phyloP scores from a whole-genome alignment of 2,888 invertebrate genomes.

The Saturnia japonica region DNA sequence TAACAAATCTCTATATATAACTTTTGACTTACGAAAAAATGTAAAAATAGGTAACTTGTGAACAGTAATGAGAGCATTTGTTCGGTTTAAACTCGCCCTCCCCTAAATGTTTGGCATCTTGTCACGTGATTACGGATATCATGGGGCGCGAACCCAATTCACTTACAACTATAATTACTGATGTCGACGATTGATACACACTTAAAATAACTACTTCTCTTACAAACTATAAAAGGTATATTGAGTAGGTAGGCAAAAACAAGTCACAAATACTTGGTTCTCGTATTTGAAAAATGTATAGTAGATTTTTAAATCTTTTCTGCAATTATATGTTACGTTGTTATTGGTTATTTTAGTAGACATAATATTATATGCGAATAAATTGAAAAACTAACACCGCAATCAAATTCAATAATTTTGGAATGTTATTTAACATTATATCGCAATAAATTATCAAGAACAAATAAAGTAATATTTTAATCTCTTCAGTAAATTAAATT shows the following conservation, averaged over 20 bases:
- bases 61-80: constrained; percentile 12
- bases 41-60: background rate
- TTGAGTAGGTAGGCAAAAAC: background rate
- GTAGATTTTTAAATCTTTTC: background rate
- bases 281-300: background rate
- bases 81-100: constrained; percentile 48
- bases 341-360: background rate
- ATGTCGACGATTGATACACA: constrained; percentile 61
- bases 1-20: background rate
- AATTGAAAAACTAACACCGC: background rate
- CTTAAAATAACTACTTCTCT: constrained; percentile 43
- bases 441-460: background rate
- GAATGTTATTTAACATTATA: background rate
- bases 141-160: constrained; percentile 72
- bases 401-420: background rate
- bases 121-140: constrained; percentile 71
- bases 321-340: background rate
- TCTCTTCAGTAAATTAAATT: background rate
- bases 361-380: background rate
- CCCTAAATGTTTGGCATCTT: constrained; percentile 59
- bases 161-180: constrained; percentile 61
- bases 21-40: background rate
- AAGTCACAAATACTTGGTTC: background rate
- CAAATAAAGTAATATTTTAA: background rate
- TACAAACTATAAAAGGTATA: constrained; percentile 10